phyloP scores from a whole-genome alignment of 35 echinoderm and acorn worm genomes.

The Lytechinus pictus region DNA sequence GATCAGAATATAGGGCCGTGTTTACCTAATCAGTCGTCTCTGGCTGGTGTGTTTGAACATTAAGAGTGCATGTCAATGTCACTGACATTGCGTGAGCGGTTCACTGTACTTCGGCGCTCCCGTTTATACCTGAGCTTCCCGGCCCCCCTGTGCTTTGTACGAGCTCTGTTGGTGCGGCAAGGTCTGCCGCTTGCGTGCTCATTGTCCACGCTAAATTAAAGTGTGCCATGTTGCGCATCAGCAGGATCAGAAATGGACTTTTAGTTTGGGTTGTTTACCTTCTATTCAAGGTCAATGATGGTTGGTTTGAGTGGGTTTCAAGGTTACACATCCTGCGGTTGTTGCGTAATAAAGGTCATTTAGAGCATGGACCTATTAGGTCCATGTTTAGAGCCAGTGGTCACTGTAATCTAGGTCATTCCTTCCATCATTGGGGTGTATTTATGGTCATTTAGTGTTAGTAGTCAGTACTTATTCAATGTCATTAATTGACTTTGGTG shows the following conservation, averaged over 20 bases:
- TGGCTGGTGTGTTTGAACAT: background rate
- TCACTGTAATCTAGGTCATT: too few species aligned
- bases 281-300: background rate
- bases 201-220: background rate
- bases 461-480: too few species aligned
- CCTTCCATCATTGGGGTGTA: too few species aligned
- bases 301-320: background rate
- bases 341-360: too few species aligned
- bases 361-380: too few species aligned
- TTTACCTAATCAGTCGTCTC: background rate
- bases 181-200: background rate
- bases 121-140: background rate
- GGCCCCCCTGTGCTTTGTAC: background rate
- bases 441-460: too few species aligned
- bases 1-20: background rate
- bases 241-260: background rate
- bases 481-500: too few species aligned
- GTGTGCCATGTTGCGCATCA: background rate
- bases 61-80: slow-evolving; percentile 15
- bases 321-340: too few species aligned
- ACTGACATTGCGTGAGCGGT: background rate
- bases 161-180: background rate
- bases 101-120: slow-evolving; percentile 15
- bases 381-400: too few species aligned
- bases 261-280: too few species aligned